These are phyloP conservation scores for Syngnathus rostellatus DNA, from an alignment of 2,797 vertebrate genomes.

Conservation along the genomic window DNA sequence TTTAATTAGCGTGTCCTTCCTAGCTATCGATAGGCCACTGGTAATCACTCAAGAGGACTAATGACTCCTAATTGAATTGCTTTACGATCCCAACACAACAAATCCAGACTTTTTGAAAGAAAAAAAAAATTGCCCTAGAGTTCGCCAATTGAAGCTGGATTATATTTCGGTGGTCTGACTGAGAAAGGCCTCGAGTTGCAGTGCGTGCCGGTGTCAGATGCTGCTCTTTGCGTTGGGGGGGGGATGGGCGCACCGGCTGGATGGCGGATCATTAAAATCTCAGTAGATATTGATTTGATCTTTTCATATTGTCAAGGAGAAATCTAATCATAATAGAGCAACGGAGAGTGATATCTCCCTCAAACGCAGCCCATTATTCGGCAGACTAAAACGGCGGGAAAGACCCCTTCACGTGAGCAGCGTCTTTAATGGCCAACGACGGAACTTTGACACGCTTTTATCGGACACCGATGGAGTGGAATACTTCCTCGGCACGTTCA, in stretches of 20 bases:
- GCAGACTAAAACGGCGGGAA: conserved; percentile 10
- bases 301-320: conserved; percentile 70
- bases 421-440: conserved; percentile 24
- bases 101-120: conserved; percentile 42
- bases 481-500: conserved; percentile 22
- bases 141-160: conserved; percentile 48
- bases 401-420: conserved; percentile 26
- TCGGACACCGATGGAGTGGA: not conserved
- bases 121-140: conserved; percentile 36
- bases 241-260: conserved; percentile 38
- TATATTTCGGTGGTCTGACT: conserved; percentile 37
- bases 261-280: conserved; percentile 65
- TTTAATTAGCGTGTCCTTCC: conserved; percentile 77
- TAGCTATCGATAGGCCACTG: conserved; percentile 68
- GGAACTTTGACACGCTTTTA: not conserved
- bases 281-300: conserved; percentile 71
- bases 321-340: conserved; percentile 67
- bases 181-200: conserved; percentile 28
- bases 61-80: conserved; percentile 75
- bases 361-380: conserved; percentile 55
- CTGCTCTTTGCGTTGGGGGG: conserved; percentile 44
- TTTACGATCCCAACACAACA: conserved; percentile 67
- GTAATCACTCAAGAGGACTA: conserved; percentile 73
- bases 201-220: conserved; percentile 47
- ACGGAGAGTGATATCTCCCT: conserved; percentile 61